A percentile compares a stretch with the other conserved stretches of the same genome.
phyloP scores from a whole-genome alignment of 2,113 vertebrate species.

The Neolamprologus toae region DNA sequence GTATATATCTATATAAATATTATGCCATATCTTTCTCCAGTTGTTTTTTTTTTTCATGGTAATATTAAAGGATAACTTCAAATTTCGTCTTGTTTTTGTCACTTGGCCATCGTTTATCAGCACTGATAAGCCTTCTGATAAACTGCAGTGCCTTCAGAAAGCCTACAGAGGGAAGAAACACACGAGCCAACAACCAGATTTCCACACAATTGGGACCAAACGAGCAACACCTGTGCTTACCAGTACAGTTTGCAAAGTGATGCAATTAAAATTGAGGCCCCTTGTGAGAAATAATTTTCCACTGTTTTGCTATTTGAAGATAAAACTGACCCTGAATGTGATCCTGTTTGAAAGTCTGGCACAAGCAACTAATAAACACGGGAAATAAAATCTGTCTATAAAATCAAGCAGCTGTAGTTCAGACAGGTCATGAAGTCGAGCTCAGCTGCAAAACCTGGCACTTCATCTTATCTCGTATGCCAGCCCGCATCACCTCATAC shows the following conservation, averaged over 20 bases:
- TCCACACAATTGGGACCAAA: neutral
- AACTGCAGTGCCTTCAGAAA: neutral
- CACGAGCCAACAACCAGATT: neutral
- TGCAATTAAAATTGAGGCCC: neutral
- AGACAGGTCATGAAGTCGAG: neutral
- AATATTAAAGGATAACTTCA: conserved; percentile 35
- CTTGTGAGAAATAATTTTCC: neutral
- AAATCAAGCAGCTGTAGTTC: neutral
- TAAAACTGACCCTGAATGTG: neutral
- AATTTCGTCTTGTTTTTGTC: neutral
- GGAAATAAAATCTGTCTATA: neutral
- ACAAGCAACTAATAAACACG: neutral
- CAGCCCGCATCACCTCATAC: neutral
- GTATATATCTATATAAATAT: conserved; percentile 66
- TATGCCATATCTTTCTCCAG: conserved; percentile 27
- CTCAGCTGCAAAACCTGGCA: neutral
- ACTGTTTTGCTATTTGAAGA: neutral
- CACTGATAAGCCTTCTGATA: neutral
- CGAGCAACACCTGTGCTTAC: neutral
- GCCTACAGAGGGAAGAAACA: neutral
- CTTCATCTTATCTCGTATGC: neutral
- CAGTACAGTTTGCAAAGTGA: neutral
- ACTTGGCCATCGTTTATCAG: neutral
- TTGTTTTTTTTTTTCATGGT: neutral
- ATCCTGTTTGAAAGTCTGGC: neutral